A percentile compares a stretch with the other conserved stretches of the same genome.
These are phyloP conservation scores for Eupithecia tripunctaria DNA, from an alignment of 2,888 invertebrate species.

Conservation along the genomic window DNA sequence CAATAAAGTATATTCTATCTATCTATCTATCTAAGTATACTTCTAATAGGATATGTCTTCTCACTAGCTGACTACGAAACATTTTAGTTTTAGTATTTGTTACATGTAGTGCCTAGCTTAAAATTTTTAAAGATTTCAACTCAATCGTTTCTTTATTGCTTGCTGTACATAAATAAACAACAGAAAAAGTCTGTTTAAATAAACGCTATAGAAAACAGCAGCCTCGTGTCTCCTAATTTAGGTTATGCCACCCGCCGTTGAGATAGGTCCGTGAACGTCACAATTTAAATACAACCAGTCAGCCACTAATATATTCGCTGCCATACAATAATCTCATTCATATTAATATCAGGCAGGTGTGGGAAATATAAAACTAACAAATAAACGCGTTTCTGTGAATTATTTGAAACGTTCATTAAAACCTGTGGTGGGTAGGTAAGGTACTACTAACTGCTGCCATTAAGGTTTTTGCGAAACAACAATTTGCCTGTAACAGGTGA, in stretches of 20 bases:
- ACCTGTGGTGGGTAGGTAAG: constrained; percentile 25
- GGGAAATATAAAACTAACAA: constrained; percentile 32
- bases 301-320: constrained; percentile 22
- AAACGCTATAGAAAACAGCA: not conserved
- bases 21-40: too few relatives aligned
- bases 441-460: too few relatives aligned
- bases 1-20: too few relatives aligned
- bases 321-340: constrained; percentile 27
- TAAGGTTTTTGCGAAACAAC: not conserved
- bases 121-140: not conserved
- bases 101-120: not conserved
- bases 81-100: not conserved
- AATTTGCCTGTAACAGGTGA: not conserved
- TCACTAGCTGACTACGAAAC: not conserved
- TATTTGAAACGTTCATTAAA: constrained; percentile 58
- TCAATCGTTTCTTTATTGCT: not conserved
- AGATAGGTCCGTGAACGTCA: constrained; percentile 22
- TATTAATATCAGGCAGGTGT: constrained; percentile 45
- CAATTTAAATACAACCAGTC: constrained; percentile 26
- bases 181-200: not conserved
- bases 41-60: not conserved
- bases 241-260: constrained; percentile 14
- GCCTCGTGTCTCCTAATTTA: not conserved
- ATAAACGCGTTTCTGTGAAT: constrained; percentile 44
- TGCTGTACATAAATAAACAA: not conserved